These are phyloP conservation scores for Xyrauchen texanus DNA, from an alignment of 2,113 vertebrate species.

Conservation along the genomic window DNA sequence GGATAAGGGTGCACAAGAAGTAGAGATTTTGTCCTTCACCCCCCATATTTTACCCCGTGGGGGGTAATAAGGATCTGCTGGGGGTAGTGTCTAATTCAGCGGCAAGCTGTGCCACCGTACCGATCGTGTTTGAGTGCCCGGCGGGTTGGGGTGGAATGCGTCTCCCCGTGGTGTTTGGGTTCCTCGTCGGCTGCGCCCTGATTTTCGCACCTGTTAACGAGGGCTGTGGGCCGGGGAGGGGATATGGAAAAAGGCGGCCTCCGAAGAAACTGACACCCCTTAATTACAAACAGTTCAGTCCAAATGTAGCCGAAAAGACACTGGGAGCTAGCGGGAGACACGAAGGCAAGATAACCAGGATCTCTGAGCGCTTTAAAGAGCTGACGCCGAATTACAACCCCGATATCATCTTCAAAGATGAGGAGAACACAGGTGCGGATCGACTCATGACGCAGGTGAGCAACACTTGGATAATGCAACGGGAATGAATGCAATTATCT, in stretches of 20 bases:
- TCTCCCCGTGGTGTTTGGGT: conserved; percentile 76
- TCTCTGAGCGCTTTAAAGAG: conserved; percentile 93
- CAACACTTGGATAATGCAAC: conserved; percentile 10
- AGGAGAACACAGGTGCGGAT: conserved; percentile 97
- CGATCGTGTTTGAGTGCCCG: conserved; percentile 54
- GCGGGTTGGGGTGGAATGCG: conserved; percentile 79
- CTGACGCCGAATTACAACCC: conserved; percentile 97
- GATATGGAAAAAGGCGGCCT: conserved; percentile 90
- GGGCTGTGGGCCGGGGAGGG: conserved; percentile 94
- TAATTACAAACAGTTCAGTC: conserved; percentile 90
- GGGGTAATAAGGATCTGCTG: conserved; percentile 54
- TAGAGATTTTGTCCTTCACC: conserved; percentile 65
- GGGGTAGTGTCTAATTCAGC: conserved; percentile 51
- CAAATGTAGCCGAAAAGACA: conserved; percentile 96
- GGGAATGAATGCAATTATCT: conserved; percentile 38
- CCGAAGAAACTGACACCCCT: conserved; percentile 92
- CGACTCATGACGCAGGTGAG: conserved; percentile 97
- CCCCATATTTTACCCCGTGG: conserved; percentile 68
- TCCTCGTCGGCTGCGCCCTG: conserved; percentile 80
- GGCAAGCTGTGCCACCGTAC: conserved; percentile 54
- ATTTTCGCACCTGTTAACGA: conserved; percentile 84
- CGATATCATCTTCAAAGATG: conserved; percentile 98
- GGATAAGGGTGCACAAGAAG: conserved; percentile 67
- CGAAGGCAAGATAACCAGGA: conserved; percentile 93
- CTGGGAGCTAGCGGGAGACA: conserved; percentile 93